Base-by-base conservation (phyloP, 2,113 vertebrate species). In the Peucedramus taeniatus region DNA sequence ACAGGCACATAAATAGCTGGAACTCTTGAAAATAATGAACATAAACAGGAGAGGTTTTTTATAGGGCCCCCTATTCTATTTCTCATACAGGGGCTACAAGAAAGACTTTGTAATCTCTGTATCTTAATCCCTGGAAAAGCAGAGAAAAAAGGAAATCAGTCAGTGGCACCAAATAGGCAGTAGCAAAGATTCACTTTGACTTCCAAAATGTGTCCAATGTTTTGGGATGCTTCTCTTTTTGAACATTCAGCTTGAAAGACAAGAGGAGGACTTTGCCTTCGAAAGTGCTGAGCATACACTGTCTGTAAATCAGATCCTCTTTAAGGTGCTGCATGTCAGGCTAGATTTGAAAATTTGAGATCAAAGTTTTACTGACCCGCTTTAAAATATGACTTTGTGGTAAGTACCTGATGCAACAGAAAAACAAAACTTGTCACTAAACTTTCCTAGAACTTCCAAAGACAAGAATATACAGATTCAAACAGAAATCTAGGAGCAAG, bases 361-460 rank as follows among this genome's bases (percentile, higher is more conserved):
- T 94, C 89, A 94, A 92, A 94, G 87, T 88, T 94, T 91, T 66
- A 92, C 40, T 84, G 89, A 86, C 77, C 64, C 0, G 56, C 74
- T 97, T 92, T 94, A 87, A 92, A 85, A 79, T 72, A 82, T 45
- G 66, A 57, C 30, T 93, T 93, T 77, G 40, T 88, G 66, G 2
- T 82, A 72, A 57, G 35, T 61, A 83, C 74, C 87, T 87, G 44
- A 45, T 86, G 70, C 78, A 64, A 60, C 1, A 82, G 77, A 82
- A 93, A 84, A 93, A 40, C 65, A 89, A 90, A 81, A 69, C 31
- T 71, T 68, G 16, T 17, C 76, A 63, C 26, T 77, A 65, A 93
- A 77, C 19, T 64, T 70, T 50, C 56, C 28, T 61, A 75, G 44
- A 69, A 71, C 35, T 75, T 92, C 50, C 33, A 26, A 90, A 84